Conservation (phyloP, 2,888 invertebrate species). For the Leptinotarsa juncta region DNA sequence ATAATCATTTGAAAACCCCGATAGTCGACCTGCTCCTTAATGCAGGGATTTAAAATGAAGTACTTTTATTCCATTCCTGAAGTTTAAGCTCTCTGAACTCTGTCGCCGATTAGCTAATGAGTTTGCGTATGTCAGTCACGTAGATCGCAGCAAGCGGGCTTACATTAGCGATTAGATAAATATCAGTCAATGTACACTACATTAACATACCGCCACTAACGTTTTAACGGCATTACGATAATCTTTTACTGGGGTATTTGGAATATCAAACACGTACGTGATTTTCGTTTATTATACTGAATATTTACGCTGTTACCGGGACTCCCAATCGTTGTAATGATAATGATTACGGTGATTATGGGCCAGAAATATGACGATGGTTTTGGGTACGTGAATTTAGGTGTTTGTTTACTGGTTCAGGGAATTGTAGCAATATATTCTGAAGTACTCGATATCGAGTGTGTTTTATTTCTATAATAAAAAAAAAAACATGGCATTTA, state of each 20-base stretch:
- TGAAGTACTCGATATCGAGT: not conserved
- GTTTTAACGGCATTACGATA: conserved; percentile 45
- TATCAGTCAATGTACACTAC: conserved; percentile 48
- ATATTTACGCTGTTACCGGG: conserved; percentile 34
- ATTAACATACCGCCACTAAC: conserved; percentile 45
- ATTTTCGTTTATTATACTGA: conserved; percentile 45
- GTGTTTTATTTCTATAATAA: too few species aligned
- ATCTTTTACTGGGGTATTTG: conserved; percentile 44
- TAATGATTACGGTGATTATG: conserved; percentile 27
- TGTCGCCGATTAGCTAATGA: conserved; percentile 51
- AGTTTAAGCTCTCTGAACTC: conserved; percentile 24
- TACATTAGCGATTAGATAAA: conserved; percentile 54
- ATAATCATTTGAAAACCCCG: not conserved
- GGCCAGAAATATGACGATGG: conserved; percentile 10
- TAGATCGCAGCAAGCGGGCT: conserved; percentile 45
- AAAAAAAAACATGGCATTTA: too few species aligned
- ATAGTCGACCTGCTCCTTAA: not conserved
- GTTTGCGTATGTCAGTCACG: conserved; percentile 54
- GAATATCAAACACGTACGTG: conserved; percentile 49
- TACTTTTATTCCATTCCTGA: conserved; percentile 36
- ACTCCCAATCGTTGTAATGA: conserved; percentile 26
- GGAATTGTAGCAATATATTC: not conserved
- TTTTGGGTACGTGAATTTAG: not conserved
- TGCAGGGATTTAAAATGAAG: conserved; percentile 27
- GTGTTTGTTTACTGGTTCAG: not conserved